phyloP scores from a whole-genome alignment of 2,113 vertebrate genomes.

The Paratilapia polleni region DNA sequence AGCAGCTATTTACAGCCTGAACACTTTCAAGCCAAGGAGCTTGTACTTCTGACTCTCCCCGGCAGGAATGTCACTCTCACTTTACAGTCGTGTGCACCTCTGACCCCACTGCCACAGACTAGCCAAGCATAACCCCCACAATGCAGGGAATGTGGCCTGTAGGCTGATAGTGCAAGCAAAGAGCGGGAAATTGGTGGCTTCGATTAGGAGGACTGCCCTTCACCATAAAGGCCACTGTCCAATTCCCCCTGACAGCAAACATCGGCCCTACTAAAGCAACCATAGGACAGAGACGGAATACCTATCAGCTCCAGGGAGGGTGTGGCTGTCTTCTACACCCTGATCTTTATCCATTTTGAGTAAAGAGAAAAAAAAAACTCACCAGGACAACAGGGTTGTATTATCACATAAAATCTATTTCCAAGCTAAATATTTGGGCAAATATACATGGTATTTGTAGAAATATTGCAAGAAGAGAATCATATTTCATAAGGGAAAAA shows the following conservation, averaged over 20 bases:
- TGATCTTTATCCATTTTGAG: neutral
- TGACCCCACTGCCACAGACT: constrained; percentile 24
- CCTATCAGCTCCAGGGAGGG: neutral
- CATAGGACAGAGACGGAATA: neutral
- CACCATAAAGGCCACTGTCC: neutral
- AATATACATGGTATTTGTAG: neutral
- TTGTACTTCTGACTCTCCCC: constrained; percentile 29
- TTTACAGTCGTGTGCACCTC: constrained; percentile 24
- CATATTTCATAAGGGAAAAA: neutral
- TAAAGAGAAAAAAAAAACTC: neutral
- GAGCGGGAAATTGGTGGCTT: neutral
- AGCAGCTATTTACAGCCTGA: constrained; percentile 41
- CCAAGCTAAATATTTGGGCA: neutral
- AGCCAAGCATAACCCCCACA: constrained; percentile 14
- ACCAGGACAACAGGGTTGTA: neutral
- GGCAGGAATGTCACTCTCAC: constrained; percentile 46
- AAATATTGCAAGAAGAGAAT: neutral
- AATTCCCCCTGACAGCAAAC: neutral
- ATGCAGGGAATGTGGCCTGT: constrained; percentile 22
- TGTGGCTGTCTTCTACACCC: neutral
- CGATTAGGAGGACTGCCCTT: neutral
- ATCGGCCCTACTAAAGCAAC: neutral
- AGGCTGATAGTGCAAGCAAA: constrained; percentile 46
- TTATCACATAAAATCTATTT: neutral
- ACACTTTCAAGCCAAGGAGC: constrained; percentile 6